These are phyloP conservation scores for Meles meles DNA, from an alignment of 2,113 vertebrate species.

Conservation along the genomic window DNA sequence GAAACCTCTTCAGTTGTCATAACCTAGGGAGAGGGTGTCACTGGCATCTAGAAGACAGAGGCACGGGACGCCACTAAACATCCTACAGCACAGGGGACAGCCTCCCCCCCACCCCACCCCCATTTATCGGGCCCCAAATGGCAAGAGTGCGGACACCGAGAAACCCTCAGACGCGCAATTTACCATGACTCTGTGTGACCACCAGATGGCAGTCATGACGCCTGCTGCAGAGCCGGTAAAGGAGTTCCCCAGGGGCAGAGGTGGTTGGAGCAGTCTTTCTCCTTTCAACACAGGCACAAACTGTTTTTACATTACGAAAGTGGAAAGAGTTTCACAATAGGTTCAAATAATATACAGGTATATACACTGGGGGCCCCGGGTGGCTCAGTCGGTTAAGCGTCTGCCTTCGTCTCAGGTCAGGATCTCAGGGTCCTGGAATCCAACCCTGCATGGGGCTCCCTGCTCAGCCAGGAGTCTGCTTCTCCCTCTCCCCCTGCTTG, in stretches of 20 bases:
- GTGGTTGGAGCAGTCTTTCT: too few relatives aligned
- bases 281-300: background rate
- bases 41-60: background rate
- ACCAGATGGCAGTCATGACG: background rate
- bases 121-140: background rate
- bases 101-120: fast-evolving
- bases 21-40: background rate
- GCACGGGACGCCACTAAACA: background rate
- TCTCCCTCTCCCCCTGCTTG: too few relatives aligned
- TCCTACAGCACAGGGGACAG: background rate
- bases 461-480: too few relatives aligned
- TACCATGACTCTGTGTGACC: background rate
- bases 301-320: too few relatives aligned
- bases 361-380: background rate
- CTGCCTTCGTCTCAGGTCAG: too few relatives aligned
- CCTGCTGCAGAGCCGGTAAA: too few relatives aligned
- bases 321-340: too few relatives aligned
- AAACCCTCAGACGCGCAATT: background rate
- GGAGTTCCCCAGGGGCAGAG: too few relatives aligned
- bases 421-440: too few relatives aligned
- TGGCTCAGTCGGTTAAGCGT: background rate
- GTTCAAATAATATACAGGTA: background rate
- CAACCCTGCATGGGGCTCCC: too few relatives aligned
- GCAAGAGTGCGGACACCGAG: background rate
- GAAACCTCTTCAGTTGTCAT: background rate